phyloP scores from a whole-genome alignment of 2,888 invertebrate species.

The Antitype chi region DNA sequence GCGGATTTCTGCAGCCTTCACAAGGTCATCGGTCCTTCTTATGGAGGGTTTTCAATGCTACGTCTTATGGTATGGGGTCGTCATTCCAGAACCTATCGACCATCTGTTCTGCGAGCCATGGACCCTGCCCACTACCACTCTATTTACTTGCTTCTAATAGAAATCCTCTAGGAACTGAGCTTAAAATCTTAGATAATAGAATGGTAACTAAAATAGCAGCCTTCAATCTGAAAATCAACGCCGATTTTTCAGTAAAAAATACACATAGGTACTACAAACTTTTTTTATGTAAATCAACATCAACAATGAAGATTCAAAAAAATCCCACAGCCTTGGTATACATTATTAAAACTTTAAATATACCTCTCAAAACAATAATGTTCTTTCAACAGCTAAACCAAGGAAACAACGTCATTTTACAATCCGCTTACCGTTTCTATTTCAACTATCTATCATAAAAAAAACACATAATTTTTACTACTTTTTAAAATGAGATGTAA shows the following conservation, averaged over 20 bases:
- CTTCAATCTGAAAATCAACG: neutral
- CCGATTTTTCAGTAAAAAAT: neutral
- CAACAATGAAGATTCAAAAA: neutral
- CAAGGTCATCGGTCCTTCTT: too few species aligned
- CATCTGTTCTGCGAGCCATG: neutral
- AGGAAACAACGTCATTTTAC: neutral
- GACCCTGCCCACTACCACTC: neutral
- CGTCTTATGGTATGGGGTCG: too few species aligned
- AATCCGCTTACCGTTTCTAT: neutral
- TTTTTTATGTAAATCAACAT: neutral
- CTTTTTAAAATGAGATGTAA: conserved; percentile 25
- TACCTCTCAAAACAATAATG: conserved; percentile 22
- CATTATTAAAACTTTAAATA: conserved; percentile 1
- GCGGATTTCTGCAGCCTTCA: too few species aligned
- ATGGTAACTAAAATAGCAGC: neutral
- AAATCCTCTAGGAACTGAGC: neutral
- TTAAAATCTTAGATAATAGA: neutral
- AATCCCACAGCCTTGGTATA: conserved; percentile 1
- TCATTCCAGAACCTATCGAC: neutral
- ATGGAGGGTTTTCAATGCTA: too few species aligned
- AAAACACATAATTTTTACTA: conserved; percentile 17
- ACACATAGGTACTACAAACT: too few species aligned
- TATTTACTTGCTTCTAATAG: neutral
- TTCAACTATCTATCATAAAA: neutral
- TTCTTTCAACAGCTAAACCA: neutral